Conservation (phyloP, 92 coral and sea anemone genomes). For the Micromussa lordhowensis region DNA sequence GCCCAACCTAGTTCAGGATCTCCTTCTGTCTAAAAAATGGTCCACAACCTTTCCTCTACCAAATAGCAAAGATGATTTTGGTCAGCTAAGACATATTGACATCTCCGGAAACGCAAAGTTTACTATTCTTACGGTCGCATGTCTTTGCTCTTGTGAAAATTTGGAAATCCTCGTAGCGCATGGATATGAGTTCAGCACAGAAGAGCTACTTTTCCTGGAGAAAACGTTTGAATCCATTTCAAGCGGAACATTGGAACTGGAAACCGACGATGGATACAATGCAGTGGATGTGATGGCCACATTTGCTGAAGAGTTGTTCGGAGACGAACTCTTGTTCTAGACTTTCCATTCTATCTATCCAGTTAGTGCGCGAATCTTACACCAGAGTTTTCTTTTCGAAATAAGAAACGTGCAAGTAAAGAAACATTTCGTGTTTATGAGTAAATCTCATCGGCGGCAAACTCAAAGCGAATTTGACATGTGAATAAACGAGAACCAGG, state of each 20-base stretch:
- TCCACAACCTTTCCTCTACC: conserved; percentile 1
- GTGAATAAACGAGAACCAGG: no score
- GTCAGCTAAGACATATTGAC: background rate
- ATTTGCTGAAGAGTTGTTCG: conserved; percentile 6
- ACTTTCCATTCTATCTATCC: no score
- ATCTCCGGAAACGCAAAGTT: no score
- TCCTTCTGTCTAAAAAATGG: conserved; percentile 20
- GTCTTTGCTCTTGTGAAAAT: conserved; percentile 10
- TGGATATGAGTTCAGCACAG: conserved; percentile 4
- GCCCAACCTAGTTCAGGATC: conserved; percentile 1
- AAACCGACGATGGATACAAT: conserved; percentile 13
- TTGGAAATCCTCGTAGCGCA: background rate
- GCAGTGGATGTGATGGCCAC: background rate
- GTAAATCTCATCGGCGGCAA: no score
- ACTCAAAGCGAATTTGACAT: no score
- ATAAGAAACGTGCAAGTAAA: no score
- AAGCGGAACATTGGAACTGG: background rate
- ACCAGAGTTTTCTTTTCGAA: no score
- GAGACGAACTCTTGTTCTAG: no score
- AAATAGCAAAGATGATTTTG: background rate
- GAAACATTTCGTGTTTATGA: no score
- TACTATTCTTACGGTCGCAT: conserved; percentile 20
- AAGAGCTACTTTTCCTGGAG: background rate
- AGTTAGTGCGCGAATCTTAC: no score
- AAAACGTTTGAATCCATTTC: conserved; percentile 1